These are phyloP conservation scores for Serilophus lunatus DNA, from an alignment of 2,113 vertebrate genomes.

Conservation along the genomic window DNA sequence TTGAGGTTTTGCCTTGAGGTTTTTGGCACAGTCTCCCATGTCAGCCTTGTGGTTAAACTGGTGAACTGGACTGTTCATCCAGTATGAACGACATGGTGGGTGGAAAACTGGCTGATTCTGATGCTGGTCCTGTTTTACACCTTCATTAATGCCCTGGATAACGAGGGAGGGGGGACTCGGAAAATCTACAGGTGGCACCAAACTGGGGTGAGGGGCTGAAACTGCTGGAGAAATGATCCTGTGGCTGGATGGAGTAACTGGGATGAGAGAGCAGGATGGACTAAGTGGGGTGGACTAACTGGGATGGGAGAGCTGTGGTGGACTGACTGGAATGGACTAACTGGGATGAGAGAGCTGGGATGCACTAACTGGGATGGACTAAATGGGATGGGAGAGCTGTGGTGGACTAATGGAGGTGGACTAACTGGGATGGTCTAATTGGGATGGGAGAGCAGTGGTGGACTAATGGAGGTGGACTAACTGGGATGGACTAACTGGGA, in stretches of 20 bases:
- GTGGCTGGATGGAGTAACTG: not conserved
- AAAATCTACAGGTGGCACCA: not conserved
- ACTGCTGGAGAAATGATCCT: not conserved
- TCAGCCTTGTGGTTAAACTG: not conserved
- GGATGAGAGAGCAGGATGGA: too few relatives aligned
- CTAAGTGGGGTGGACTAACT: not conserved
- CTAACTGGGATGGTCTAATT: not conserved
- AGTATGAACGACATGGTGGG: not conserved
- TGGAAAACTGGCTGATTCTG: not conserved
- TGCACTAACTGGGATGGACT: not conserved
- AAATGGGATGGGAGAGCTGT: not conserved
- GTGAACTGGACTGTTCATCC: not conserved
- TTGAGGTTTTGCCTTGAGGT: not conserved
- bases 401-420: too few relatives aligned
- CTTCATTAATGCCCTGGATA: not conserved
- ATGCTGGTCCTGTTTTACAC: not conserved
- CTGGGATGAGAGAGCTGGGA: not conserved
- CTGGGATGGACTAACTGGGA: not conserved
- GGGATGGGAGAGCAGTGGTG: not conserved
- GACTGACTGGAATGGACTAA: not conserved
- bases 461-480: not conserved
- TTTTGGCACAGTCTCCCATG: not conserved
- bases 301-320: not conserved
- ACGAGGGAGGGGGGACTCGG: too few relatives aligned
- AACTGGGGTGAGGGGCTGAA: accelerated